phyloP scores from a whole-genome alignment of 2,113 vertebrate species.

The Aramus guarauna region DNA sequence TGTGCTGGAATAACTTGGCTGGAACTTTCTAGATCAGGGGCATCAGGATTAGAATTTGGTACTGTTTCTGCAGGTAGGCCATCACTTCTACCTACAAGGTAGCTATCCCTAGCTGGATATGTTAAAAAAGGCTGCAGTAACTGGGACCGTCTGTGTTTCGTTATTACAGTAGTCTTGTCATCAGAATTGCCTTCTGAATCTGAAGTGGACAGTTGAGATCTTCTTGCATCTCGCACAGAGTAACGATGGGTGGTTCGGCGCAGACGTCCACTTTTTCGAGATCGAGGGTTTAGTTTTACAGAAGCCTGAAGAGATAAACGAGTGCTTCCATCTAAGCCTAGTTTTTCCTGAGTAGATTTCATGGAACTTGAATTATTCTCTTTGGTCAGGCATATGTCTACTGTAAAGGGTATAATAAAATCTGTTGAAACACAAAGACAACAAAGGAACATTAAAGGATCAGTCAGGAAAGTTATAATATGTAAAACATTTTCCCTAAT shows the following conservation, averaged over 20 bases:
- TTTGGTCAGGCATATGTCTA: slow-evolving; percentile 80
- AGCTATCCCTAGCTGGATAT: slow-evolving; percentile 63
- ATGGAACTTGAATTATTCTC: slow-evolving; percentile 73
- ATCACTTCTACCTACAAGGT: slow-evolving; percentile 42
- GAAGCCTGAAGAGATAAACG: slow-evolving; percentile 51
- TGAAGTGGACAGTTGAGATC: slow-evolving; percentile 89
- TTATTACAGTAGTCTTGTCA: slow-evolving; percentile 70
- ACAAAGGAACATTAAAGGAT: slow-evolving; percentile 15
- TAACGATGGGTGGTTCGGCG: slow-evolving; percentile 84
- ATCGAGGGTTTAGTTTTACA: slow-evolving; percentile 68
- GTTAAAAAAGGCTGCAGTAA: slow-evolving; percentile 72
- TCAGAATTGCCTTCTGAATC: slow-evolving; percentile 91
- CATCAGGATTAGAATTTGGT: neutral
- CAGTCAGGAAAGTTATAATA: neutral
- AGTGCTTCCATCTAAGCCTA: slow-evolving; percentile 65
- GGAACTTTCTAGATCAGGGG: slow-evolving; percentile 3
- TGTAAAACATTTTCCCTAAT: neutral
- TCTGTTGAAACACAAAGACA: slow-evolving; percentile 71
- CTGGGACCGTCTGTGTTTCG: slow-evolving; percentile 75
- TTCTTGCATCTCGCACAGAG: slow-evolving; percentile 86
- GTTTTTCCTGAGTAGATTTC: slow-evolving; percentile 82
- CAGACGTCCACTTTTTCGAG: slow-evolving; percentile 77
- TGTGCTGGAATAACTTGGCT: slow-evolving; percentile 24
- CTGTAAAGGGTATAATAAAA: slow-evolving; percentile 83
- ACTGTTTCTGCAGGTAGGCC: neutral